Base-by-base conservation (phyloP, 2,113 vertebrate species). In the Rousettus leschenaultii region DNA sequence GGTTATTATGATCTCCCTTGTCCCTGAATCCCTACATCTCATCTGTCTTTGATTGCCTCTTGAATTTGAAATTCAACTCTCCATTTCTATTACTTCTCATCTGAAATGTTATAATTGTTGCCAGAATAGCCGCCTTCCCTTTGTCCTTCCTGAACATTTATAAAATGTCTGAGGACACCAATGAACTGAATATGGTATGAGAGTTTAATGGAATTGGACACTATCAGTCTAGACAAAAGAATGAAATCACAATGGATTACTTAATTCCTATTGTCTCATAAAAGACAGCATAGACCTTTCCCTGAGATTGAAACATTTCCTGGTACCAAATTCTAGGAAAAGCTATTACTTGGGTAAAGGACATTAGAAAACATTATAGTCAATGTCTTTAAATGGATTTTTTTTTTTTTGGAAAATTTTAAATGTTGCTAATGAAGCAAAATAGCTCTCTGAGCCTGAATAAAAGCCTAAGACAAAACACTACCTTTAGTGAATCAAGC, bases 321-420 rank as follows among this genome's bases (percentile, higher is more conserved):
- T 70, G 65, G 43, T 53, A 85, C 30, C 59, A 35, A 48, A 86
- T 94, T 94, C 85, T 82, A 89, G 79, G 18, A 89, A 92, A 92
- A 86, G 26, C 5, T 80, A 70, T 55, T 85, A 30, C 4, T 86
- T 86, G 59, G 12, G 33, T 48, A 88, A 74, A 94, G 43, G 73
- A 45, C 38, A 79, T 33, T 74, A 30, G 71, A 85, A 92, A 91
- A 91, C 11, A 57, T 63, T 91, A 7, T 35, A 28, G 26, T 91
- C 63, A 78, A 30, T 85, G 92, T 87, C 53, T 45, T 89, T 19
- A 80, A 79, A n/a, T 5, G 15, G 6, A 48, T 45, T 73, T 63
- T 87, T 61, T 68, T 93, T 63, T 51, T 51, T 48, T 13, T 33
- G 30, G 26, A 91, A 63, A 83, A 38, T 24, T 70, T 40, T 24